phyloP scores from a whole-genome alignment of 2,797 vertebrate species.

The Danio aesculapii region DNA sequence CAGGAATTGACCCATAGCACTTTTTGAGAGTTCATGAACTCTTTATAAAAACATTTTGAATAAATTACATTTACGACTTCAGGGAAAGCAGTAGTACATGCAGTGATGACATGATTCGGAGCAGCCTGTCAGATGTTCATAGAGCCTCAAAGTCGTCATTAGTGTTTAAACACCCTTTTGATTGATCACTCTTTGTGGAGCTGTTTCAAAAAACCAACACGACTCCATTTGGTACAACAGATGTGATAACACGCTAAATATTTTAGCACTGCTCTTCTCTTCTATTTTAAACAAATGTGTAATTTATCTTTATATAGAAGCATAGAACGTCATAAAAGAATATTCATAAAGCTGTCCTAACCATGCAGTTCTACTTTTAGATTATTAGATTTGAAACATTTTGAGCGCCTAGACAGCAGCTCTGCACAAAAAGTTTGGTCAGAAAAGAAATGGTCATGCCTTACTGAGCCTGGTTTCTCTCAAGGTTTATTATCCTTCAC shows the following conservation, averaged over 20 bases:
- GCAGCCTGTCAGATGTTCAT: constrained; percentile 31
- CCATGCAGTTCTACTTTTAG: no score
- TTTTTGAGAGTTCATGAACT: constrained; percentile 25
- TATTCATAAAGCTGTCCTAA: no score
- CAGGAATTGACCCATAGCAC: neutral
- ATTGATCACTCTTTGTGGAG: constrained; percentile 30
- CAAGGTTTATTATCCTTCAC: no score
- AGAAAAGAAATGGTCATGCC: no score
- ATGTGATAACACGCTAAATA: neutral
- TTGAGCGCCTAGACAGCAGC: no score
- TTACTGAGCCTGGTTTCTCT: no score
- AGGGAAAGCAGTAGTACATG: neutral
- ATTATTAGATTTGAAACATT: no score
- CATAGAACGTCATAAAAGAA: no score
- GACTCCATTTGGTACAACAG: constrained; percentile 20
- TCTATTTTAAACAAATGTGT: neutral
- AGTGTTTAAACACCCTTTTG: constrained; percentile 33
- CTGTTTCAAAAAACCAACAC: constrained; percentile 13
- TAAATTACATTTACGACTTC: constrained; percentile 17
- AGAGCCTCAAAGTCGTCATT: constrained; percentile 39
- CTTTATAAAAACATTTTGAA: constrained; percentile 26
- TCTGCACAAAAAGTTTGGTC: no score
- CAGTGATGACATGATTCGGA: constrained; percentile 19
- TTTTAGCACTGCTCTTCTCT: neutral
- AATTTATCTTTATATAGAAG: neutral